A percentile compares a stretch with the other conserved stretches of the same genome.
These are phyloP conservation scores for Sylvietta virens DNA, from an alignment of 2,113 vertebrate species.

Conservation along the genomic window DNA sequence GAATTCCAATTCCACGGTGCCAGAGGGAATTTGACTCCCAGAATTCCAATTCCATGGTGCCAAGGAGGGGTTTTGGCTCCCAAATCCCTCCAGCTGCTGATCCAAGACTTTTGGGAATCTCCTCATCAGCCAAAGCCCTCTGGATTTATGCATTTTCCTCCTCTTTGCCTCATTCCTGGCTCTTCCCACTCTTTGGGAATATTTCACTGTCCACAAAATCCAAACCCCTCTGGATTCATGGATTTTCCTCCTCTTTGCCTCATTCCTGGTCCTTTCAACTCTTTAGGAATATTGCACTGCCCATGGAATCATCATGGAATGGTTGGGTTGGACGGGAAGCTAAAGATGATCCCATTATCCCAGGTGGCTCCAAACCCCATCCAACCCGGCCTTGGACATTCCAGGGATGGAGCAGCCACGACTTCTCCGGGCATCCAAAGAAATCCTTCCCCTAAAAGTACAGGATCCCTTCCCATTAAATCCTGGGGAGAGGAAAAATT, in stretches of 20 bases:
- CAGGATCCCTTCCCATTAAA: not conserved
- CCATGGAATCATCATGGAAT: not conserved
- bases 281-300: not conserved
- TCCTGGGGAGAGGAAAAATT: rapidly evolving
- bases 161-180: not conserved
- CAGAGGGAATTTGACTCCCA: too few species aligned
- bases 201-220: not conserved
- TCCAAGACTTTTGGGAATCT: not conserved
- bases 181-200: not conserved
- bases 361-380: not conserved
- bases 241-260: not conserved
- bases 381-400: not conserved
- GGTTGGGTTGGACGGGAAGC: not conserved
- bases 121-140: not conserved
- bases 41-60: not conserved
- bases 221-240: not conserved
- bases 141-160: not conserved
- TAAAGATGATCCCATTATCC: not conserved
- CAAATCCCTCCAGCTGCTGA: not conserved
- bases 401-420: not conserved
- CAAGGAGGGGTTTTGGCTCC: not conserved
- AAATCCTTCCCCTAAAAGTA: not conserved
- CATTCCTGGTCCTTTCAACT: not conserved
- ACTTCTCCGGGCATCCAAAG: not conserved
- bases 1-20: not conserved